These are phyloP conservation scores for Cryptomyrus ogoouensis DNA, from an alignment of 2,113 vertebrate genomes.

Conservation along the genomic window DNA sequence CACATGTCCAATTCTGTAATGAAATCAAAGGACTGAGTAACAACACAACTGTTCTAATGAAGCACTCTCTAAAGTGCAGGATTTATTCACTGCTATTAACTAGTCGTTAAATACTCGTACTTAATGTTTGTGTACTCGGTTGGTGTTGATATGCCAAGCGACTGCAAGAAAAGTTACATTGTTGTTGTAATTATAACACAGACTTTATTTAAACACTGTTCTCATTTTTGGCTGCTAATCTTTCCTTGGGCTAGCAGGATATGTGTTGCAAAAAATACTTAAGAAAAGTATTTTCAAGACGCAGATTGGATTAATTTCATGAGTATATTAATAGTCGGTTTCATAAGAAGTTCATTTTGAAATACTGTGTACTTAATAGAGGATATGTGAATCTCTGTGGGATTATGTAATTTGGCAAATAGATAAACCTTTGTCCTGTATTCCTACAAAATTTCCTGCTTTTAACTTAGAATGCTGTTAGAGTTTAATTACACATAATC, in stretches of 20 bases:
- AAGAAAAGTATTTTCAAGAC: background rate
- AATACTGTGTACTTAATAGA: background rate
- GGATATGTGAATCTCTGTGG: background rate
- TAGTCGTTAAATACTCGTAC: background rate
- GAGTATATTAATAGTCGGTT: background rate
- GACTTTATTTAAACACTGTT: background rate
- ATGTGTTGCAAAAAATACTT: background rate
- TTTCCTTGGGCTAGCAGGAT: background rate
- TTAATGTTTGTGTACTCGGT: background rate
- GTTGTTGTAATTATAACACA: background rate
- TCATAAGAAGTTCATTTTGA: background rate
- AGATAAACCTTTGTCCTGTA: background rate
- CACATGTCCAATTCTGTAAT: conserved; percentile 37
- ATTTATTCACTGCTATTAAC: background rate
- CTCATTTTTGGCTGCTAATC: background rate
- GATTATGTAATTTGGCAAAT: background rate
- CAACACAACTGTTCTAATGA: background rate
- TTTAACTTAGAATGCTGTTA: background rate
- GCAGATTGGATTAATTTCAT: background rate
- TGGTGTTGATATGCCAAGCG: background rate
- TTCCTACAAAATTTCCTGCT: background rate
- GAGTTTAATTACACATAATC: conserved; percentile 7
- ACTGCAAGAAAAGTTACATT: background rate
- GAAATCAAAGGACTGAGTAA: conserved; percentile 26
- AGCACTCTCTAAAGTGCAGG: background rate